These are phyloP conservation scores for Numenius phaeopus DNA, from an alignment of 2,797 vertebrate genomes.

Conservation along the genomic window DNA sequence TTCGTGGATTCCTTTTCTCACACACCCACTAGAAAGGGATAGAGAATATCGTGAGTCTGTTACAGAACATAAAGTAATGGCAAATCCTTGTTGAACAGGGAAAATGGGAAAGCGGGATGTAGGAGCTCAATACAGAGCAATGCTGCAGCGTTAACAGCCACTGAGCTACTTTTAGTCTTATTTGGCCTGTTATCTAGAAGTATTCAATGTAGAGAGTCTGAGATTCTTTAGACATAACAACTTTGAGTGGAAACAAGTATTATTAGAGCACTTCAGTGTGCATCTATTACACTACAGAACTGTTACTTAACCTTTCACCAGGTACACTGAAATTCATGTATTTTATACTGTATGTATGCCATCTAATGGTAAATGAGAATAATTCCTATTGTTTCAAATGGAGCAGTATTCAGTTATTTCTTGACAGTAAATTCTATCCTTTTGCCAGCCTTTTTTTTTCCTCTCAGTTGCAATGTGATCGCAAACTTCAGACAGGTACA, in stretches of 20 bases:
- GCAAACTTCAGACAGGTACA: background rate
- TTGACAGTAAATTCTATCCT: background rate
- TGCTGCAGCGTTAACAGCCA: background rate
- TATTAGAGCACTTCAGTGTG: background rate
- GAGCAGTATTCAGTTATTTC: background rate
- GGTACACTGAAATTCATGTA: background rate
- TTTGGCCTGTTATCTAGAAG: background rate
- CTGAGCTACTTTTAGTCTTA: background rate
- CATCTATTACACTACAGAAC: background rate
- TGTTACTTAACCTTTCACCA: conserved; percentile 62
- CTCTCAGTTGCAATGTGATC: background rate
- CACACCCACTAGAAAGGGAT: background rate
- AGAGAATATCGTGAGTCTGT: background rate
- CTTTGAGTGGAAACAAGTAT: conserved; percentile 24
- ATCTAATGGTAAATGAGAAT: conserved; percentile 76
- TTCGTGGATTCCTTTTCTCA: background rate
- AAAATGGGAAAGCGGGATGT: background rate
- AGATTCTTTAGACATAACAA: background rate
- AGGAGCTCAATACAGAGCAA: background rate
- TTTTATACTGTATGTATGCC: conserved; percentile 73
- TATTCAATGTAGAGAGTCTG: background rate
- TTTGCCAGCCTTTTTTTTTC: background rate
- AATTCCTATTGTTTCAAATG: conserved; percentile 49
- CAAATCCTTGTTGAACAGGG: background rate
- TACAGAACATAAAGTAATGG: background rate